Conservation (phyloP, 1,140 invertebrate species). For the Drosophila leontia region DNA sequence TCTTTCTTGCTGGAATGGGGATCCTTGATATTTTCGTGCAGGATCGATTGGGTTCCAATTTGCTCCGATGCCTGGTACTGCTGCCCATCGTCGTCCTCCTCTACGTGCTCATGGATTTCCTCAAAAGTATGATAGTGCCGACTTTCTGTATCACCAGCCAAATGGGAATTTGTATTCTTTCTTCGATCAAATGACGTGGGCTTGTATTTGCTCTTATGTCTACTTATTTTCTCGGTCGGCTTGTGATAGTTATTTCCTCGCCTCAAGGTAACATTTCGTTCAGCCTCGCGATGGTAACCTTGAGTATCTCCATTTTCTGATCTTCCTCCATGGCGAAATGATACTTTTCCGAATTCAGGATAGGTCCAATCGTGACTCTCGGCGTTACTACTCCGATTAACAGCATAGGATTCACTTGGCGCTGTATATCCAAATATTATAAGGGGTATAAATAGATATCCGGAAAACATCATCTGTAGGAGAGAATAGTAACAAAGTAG, state of each 20-base stretch:
- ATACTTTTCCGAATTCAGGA: slow-evolving; percentile 25
- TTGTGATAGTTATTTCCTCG: slow-evolving; percentile 9
- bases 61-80: slow-evolving; percentile 54
- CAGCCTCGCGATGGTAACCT: slow-evolving; percentile 10
- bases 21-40: neutral
- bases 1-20: slow-evolving; percentile 27
- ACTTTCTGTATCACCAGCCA: slow-evolving; percentile 23
- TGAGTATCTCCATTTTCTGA: slow-evolving; percentile 6
- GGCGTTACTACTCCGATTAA: slow-evolving; percentile 14
- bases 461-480: slow-evolving; percentile 32
- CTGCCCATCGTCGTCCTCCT: slow-evolving; percentile 37
- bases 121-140: slow-evolving; percentile 52
- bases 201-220: slow-evolving; percentile 15
- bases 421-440: slow-evolving; percentile 19
- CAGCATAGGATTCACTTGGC: slow-evolving; percentile 8
- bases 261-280: slow-evolving; percentile 12
- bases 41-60: slow-evolving; percentile 34
- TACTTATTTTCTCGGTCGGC: slow-evolving; percentile 13
- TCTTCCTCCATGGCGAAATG: neutral
- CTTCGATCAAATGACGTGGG: neutral
- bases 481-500: neutral
- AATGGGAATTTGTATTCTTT: slow-evolving; percentile 14
- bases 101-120: slow-evolving; percentile 64
- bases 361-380: slow-evolving; percentile 7
- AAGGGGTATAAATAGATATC: slow-evolving; percentile 22